Base-by-base conservation (phyloP, 2,797 vertebrate genomes). In the Chaetodon trifasciatus region DNA sequence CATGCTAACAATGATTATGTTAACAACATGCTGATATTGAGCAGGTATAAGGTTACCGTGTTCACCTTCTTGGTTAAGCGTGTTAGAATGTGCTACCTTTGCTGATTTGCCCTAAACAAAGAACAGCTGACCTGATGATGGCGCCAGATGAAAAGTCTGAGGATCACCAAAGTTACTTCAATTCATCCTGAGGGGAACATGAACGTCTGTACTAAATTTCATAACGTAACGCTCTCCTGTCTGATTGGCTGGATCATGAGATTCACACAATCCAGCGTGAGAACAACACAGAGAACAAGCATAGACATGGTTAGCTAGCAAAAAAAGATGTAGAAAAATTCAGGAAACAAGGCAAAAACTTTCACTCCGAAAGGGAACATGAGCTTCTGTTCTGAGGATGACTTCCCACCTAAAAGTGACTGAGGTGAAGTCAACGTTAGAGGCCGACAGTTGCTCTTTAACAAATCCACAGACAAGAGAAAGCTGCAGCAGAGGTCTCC, bases 401-500 rank as follows among this genome's bases (percentile, higher is more conserved):
- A 6, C 47, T 32, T 47, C 5, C 16, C 9, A 32, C 2, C 24
- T 8, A 64, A 49, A 65, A 32, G 40, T 16, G 24, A 49, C 62
- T 4, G 12, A 49, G 61, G 8, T 10, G 1, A 28, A 46, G 5
- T n/a, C 0, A 7, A 11, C 7, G 40, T 49, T 49, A 17, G 44
- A 47, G 24, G 16, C 24, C 5, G 37, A 13, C 17, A 42, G 60
- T 8, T 15, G 58, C 37, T n/a, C 19, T 61, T 40, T 13, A 40
- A 8, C 21, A 13, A 23, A 23, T 40, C 37, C 21, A 13, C 58
- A 11, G 11, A n/a, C 4, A n/a, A 6, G 21, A 12, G 19, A 39
- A 12, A 40, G 23, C 24, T 28, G 23, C 53, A 19, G 57, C 79
- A 32, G 57, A 75, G 47, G 63, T 50, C 19, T 73, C 21, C 23